Base-by-base conservation (phyloP, 2,113 vertebrate species). In the Pluvianellus socialis region DNA sequence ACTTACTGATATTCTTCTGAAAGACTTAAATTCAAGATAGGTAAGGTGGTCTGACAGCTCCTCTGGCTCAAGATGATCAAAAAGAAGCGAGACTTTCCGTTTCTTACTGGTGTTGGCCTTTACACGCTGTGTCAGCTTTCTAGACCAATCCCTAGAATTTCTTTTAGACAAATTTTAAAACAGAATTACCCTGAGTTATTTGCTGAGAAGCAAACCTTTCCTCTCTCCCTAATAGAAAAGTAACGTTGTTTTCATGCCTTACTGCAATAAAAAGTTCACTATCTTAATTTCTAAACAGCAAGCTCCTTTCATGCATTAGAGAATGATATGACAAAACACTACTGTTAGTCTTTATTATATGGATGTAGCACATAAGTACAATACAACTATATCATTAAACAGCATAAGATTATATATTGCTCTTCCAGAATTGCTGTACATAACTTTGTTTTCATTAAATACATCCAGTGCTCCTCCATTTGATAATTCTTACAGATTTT, bases 11-110 rank as follows among this genome's bases (percentile, higher is more conserved):
- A 99, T 99, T 97, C 99, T 98, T 95, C 99, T 98, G 96, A 99
- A 99, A 74, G 99, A 99, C 96, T 99, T 99, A 95, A 99, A 99
- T 92, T 99, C 99, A 74, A 99, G 98, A 97, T 98, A 99, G 67
- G 99, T 99, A 72, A 99, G 99, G 84, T 99, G 99, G 47, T 99
- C 99, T 1, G 99, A 99, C 62, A 99, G 94, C 93, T 99, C 99
- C 42, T 98, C 98, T 27, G 99, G 99, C 95, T 99, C 99, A 96
- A 99, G 98, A 71, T 99, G 99, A 96, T 99, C 99, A 89, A 99
- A 99, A 53, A 99, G 99, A 70, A 99, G 98, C 1, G 99, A 99
- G 11, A 99, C 99, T 97, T 99, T 99, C 96, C 99, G 98, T 97
- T 99, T 99, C 98, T 99, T 99, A 94, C 99, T 99, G 97, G 98